Conservation (phyloP, 2,797 vertebrate species). For the Acrocephalus scirpaceus region DNA sequence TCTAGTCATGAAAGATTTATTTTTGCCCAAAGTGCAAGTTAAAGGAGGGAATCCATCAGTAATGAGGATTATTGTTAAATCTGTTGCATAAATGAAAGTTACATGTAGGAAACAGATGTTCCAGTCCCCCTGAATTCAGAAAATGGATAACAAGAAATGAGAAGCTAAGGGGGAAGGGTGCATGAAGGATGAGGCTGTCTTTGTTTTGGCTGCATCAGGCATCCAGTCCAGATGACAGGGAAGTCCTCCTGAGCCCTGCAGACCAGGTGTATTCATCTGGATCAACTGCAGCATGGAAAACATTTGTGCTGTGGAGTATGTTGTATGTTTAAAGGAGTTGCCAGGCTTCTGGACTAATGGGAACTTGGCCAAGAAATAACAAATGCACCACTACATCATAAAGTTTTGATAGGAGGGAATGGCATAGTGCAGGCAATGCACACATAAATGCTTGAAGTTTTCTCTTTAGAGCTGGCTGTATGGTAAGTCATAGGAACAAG, state of each 20-base stretch:
- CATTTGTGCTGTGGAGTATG: not conserved
- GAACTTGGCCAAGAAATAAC: not conserved
- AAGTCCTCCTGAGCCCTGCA: not conserved
- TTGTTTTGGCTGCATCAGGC: not conserved
- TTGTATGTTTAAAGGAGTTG: not conserved
- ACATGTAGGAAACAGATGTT: not conserved
- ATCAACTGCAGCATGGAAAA: not conserved
- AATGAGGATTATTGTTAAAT: not conserved
- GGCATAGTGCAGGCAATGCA: not conserved
- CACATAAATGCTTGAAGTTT: not conserved
- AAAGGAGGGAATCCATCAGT: not conserved
- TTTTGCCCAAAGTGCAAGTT: not conserved
- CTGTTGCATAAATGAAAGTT: not conserved
- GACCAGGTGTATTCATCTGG: not conserved
- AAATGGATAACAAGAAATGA: not conserved
- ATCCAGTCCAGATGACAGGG: not conserved
- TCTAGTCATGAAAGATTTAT: not conserved
- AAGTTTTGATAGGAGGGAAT: not conserved
- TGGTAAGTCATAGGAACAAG: not conserved
- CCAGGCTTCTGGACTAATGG: not conserved
- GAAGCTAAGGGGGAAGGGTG: not conserved
- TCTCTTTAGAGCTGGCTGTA: not conserved
- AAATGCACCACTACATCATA: not conserved
- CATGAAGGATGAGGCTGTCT: not conserved
- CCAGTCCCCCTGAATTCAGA: not conserved